phyloP scores from a whole-genome alignment of 1,140 invertebrate genomes.

The Hermatobates lingyangjiaoensis region DNA sequence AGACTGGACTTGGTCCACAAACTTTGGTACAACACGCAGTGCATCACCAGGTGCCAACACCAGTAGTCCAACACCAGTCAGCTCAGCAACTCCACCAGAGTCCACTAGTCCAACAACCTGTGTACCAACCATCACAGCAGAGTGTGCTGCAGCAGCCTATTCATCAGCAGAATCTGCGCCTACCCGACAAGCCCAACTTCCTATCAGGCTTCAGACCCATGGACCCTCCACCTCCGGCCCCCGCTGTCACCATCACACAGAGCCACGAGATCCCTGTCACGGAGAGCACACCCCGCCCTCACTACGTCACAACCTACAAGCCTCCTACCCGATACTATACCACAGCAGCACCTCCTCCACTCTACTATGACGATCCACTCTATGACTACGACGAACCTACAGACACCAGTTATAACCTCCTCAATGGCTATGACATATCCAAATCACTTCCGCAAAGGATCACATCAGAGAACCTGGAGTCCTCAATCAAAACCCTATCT shows the following conservation, averaged over 20 bases:
- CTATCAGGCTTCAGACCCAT: background rate
- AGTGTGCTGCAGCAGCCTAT: background rate
- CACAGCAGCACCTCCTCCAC: background rate
- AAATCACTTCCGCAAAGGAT: slow-evolving; percentile 52
- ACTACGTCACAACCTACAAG: background rate
- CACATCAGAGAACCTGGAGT: slow-evolving; percentile 52
- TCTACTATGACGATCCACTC: background rate
- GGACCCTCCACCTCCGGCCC: background rate
- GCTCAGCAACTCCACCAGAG: no score
- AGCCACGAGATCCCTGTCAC: slow-evolving; percentile 13
- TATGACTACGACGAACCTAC: slow-evolving; percentile 1
- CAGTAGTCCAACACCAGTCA: background rate
- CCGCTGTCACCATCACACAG: slow-evolving; percentile 10
- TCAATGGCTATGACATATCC: slow-evolving; percentile 44
- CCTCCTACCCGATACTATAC: background rate
- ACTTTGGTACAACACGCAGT: no score
- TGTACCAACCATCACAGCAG: slow-evolving; percentile 1
- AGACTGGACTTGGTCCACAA: no score
- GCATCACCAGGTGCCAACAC: no score
- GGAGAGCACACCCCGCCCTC: background rate
- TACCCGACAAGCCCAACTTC: background rate
- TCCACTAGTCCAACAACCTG: no score
- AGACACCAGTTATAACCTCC: slow-evolving; percentile 20
- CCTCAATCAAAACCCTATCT: slow-evolving; percentile 51
- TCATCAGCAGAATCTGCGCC: background rate